Evolutionary conservation across 2,888 invertebrate genomes (phyloP).

Genomic region (Trissonchulus sp.): DNA sequence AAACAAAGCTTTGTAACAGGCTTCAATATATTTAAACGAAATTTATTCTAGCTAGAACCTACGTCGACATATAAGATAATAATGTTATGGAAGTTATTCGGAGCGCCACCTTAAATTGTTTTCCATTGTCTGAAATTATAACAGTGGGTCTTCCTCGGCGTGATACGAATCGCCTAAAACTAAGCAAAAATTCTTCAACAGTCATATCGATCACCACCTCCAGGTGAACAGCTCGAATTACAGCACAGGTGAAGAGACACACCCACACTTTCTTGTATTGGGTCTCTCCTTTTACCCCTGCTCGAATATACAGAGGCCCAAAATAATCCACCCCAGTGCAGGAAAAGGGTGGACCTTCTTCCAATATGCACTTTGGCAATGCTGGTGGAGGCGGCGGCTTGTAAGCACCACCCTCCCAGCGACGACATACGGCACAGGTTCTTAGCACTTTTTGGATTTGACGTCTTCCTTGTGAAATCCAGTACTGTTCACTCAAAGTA

Average conservation of each 20-base stretch:
- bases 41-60: too few relatives aligned
- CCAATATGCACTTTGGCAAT: neutral
- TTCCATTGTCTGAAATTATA: conserved; percentile 53
- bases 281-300: conserved; percentile 16
- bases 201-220: conserved; percentile 37
- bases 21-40: too few relatives aligned
- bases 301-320: neutral
- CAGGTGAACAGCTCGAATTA: too few relatives aligned
- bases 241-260: too few relatives aligned
- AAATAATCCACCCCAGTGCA: too few relatives aligned
- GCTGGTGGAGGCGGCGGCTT: neutral
- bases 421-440: neutral
- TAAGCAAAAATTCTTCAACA: conserved; percentile 45
- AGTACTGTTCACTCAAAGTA: conserved; percentile 11
- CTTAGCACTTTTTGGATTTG: neutral
- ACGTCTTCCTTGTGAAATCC: conserved; percentile 18
- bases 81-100: too few relatives aligned
- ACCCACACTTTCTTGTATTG: too few relatives aligned
- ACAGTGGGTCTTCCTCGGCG: conserved; percentile 46
- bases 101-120: conserved; percentile 53
- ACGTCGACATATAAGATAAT: too few relatives aligned
- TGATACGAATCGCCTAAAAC: conserved; percentile 48
- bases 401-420: neutral
- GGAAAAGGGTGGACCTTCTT: too few relatives aligned
- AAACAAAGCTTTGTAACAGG: too few relatives aligned